These are phyloP conservation scores for Seira sanloemensis DNA, from an alignment of 2,888 invertebrate genomes.

Conservation along the genomic window DNA sequence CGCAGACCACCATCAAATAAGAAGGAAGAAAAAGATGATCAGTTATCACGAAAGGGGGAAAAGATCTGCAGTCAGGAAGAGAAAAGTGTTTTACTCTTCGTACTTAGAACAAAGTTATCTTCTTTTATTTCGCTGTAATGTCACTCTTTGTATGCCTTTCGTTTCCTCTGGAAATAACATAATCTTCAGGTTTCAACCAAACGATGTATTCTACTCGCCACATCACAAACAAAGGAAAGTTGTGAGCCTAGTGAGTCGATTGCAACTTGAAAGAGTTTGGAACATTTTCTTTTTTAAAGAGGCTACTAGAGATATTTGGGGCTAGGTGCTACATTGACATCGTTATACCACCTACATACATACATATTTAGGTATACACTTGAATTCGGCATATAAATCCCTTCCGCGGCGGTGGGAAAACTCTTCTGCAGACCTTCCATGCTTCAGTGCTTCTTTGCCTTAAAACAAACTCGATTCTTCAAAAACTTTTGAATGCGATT, in stretches of 20 bases:
- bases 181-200: constrained; percentile 23
- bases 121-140: constrained; percentile 23
- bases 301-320: no score
- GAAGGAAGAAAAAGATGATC: constrained; percentile 30
- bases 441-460: no score
- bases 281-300: background rate
- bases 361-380: no score
- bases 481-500: no score
- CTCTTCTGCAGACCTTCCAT: no score
- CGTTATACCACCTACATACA: no score
- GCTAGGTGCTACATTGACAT: no score
- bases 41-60: constrained; percentile 20
- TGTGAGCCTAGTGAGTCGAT: background rate
- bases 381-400: no score
- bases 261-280: background rate
- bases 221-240: constrained; percentile 1
- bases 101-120: constrained; percentile 6
- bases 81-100: background rate
- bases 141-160: constrained; percentile 48
- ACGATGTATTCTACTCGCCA: background rate
- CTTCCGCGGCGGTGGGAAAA: no score
- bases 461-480: no score
- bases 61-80: background rate
- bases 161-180: constrained; percentile 36
- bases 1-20: background rate